These are phyloP conservation scores for Ephialtes manifestator DNA, from an alignment of 2,888 invertebrate genomes.

Conservation along the genomic window DNA sequence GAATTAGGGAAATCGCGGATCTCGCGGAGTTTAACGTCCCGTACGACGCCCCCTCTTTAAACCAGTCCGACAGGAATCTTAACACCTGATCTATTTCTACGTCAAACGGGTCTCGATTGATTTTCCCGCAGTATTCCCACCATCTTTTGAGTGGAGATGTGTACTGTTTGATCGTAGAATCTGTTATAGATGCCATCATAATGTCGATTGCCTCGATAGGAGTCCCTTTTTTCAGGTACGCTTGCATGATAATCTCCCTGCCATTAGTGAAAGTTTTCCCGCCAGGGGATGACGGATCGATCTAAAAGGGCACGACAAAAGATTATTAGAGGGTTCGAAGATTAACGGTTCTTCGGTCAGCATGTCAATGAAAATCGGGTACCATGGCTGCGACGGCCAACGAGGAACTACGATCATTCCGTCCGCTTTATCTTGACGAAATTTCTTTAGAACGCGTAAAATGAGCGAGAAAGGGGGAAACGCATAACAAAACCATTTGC, in stretches of 20 bases:
- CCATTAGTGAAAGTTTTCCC: conserved; percentile 48
- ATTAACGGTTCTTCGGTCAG: neutral
- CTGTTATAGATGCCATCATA: conserved; percentile 68
- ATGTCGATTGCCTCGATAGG: conserved; percentile 57
- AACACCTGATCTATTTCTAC: neutral
- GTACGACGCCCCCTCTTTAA: neutral
- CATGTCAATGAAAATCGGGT: too few species aligned
- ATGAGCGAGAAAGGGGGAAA: too few species aligned
- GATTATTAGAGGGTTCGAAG: conserved; percentile 62
- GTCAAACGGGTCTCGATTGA: neutral
- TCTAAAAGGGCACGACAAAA: conserved; percentile 69
- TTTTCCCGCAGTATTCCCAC: neutral
- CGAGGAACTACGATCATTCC: too few species aligned
- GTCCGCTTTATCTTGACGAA: too few species aligned
- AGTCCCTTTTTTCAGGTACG: conserved; percentile 62
- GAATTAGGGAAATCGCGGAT: neutral
- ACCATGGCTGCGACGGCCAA: too few species aligned
- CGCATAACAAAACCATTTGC: too few species aligned
- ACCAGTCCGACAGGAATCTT: neutral
- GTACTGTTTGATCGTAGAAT: conserved; percentile 30
- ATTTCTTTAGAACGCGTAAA: too few species aligned
- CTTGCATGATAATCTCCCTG: conserved; percentile 71
- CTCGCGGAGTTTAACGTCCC: neutral
- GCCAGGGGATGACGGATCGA: conserved; percentile 69
- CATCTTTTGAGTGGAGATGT: neutral